A percentile compares a stretch with the other conserved stretches of the same genome.
Evolutionary conservation across 2,113 vertebrate species (phyloP).

Genomic region (Colius striatus): DNA sequence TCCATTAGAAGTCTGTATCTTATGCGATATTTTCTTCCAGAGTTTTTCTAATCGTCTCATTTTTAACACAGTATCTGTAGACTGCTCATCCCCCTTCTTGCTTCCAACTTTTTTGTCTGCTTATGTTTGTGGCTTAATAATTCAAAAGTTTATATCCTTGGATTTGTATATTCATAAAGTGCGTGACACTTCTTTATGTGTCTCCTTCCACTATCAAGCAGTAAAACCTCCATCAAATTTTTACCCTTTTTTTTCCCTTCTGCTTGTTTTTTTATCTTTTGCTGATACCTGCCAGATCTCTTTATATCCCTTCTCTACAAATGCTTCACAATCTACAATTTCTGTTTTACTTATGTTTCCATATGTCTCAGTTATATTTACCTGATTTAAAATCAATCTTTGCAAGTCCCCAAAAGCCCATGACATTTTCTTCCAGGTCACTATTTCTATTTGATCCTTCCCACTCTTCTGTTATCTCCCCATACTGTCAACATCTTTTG

Average conservation of each 20-base stretch:
- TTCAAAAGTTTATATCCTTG: not conserved
- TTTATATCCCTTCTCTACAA: not conserved
- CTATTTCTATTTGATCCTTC: slow-evolving; percentile 28
- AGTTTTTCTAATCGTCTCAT: not conserved
- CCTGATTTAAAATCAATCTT: slow-evolving; percentile 9
- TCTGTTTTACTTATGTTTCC: not conserved
- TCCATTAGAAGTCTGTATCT: not conserved
- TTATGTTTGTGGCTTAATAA: not conserved
- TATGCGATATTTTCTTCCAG: not conserved
- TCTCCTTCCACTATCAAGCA: not conserved
- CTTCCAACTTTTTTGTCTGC: not conserved
- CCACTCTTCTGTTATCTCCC: not conserved
- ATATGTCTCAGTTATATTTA: not conserved
- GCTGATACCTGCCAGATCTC: not conserved
- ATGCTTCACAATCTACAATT: not conserved
- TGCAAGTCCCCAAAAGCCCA: not conserved
- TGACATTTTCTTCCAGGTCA: not conserved
- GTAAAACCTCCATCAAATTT: not conserved
- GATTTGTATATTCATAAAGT: not conserved
- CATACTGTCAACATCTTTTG: slow-evolving; percentile 18
- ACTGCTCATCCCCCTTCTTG: not conserved
- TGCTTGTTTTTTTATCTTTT: not conserved
- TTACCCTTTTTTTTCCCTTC: slow-evolving; percentile 1
- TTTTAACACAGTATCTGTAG: not conserved
- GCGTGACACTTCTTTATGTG: not conserved